Percentiles rank a stretch among this genome's conserved stretches.
phyloP scores from a whole-genome alignment of 2,797 vertebrate genomes.

The Heliangelus exortis region DNA sequence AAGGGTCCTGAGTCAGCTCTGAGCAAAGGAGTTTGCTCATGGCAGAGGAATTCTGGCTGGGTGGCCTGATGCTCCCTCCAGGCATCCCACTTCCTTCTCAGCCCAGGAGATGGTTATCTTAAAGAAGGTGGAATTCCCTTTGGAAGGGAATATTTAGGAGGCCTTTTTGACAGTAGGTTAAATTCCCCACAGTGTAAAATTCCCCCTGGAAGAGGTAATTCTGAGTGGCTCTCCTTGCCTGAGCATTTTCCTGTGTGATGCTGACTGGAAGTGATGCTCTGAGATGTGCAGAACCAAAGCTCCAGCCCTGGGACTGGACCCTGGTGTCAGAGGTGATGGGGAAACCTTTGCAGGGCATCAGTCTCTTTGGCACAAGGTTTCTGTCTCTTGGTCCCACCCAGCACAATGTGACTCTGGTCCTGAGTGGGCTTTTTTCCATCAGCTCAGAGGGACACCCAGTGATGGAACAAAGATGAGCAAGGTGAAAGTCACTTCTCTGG shows the following conservation, averaged over 20 bases:
- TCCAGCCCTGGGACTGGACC: background rate
- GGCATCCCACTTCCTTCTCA: background rate
- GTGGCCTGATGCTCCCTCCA: background rate
- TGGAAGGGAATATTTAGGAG: background rate
- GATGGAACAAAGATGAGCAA: background rate
- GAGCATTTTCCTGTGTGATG: background rate
- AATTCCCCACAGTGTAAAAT: background rate
- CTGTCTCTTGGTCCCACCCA: background rate
- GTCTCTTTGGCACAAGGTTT: background rate
- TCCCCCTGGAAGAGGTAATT: background rate
- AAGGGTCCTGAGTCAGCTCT: background rate
- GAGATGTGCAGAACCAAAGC: background rate
- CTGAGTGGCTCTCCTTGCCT: background rate
- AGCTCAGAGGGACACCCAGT: background rate
- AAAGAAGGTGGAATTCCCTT: background rate
- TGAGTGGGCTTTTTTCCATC: background rate
- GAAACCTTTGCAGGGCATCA: background rate
- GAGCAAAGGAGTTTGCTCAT: background rate
- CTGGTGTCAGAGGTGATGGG: background rate
- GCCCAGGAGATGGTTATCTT: background rate
- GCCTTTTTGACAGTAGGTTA: background rate
- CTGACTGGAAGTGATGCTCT: background rate
- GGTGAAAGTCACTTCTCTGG: background rate
- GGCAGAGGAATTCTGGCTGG: background rate
- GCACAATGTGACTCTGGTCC: background rate